Conservation (phyloP, 2,797 vertebrate species). For the Lithobates pipiens region DNA sequence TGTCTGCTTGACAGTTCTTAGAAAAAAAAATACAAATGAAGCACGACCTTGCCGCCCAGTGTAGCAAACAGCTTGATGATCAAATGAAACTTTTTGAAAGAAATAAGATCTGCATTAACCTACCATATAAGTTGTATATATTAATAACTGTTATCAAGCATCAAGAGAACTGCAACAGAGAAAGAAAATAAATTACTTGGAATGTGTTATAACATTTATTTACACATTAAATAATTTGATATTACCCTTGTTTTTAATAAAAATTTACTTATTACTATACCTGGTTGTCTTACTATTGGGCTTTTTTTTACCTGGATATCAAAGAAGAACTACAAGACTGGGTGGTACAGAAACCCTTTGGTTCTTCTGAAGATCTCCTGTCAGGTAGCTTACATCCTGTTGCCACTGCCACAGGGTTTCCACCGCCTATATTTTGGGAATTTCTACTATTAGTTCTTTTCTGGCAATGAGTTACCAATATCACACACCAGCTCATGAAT, state of each 20-base stretch:
- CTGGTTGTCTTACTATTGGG: too few relatives aligned
- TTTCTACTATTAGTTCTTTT: too few relatives aligned
- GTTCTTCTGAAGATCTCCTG: too few relatives aligned
- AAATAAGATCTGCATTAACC: slow-evolving; percentile 18
- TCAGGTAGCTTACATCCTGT: too few relatives aligned
- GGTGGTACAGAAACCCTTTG: too few relatives aligned
- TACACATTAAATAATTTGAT: slow-evolving; percentile 7
- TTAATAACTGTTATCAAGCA: slow-evolving; percentile 41
- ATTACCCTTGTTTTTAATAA: background rate
- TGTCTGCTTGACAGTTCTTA: slow-evolving; percentile 29
- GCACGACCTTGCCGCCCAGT: slow-evolving; percentile 21
- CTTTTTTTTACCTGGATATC: too few relatives aligned
- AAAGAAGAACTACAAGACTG: too few relatives aligned
- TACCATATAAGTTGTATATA: slow-evolving; percentile 23
- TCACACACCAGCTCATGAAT: too few relatives aligned
- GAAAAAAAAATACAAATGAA: slow-evolving; percentile 32
- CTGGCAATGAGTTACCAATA: too few relatives aligned
- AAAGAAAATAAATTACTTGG: background rate
- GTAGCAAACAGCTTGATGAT: slow-evolving; percentile 46
- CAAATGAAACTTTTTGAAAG: slow-evolving; percentile 31
- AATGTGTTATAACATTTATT: slow-evolving; percentile 16
- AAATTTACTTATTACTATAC: too few relatives aligned
- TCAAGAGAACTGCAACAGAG: slow-evolving; percentile 13
- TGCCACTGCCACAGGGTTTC: too few relatives aligned
- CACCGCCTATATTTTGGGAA: too few relatives aligned